Base-by-base conservation (phyloP, 1,140 invertebrate species). In the Mya arenaria region DNA sequence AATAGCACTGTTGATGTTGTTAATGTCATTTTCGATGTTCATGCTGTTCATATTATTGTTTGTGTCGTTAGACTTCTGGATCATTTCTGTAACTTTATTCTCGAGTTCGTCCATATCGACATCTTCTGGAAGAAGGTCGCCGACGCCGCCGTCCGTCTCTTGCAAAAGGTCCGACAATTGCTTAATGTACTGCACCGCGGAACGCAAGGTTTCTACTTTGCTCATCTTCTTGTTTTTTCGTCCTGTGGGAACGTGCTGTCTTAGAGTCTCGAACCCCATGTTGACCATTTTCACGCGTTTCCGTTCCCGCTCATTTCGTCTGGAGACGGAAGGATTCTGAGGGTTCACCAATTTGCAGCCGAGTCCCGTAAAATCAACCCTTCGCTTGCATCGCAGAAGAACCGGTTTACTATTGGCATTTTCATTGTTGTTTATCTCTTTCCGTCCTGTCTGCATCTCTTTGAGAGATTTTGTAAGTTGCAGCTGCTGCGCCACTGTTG, bases 271-370 rank as follows among this genome's bases (percentile, higher is more conserved):
- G 77, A 93, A 93, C 13, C 91, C 91, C 96, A 97, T 96, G 92
- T 98, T 68, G 82, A 98, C 97, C 94, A 97, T 96, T 92, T 98
- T 98, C 36, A 99, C 98, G 66, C 98, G 95, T 92, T 99, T 98
- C 66, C 97, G 93, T 93, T 99, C 98, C 0, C 98, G 94, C 30
- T 97, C 98, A 93, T 99, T 99, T 85, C 98, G 94, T 66, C 97
- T 94, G 0, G 97, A 96, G 4, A 98, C 97, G 0, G 97, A 97
- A 1, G 97, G 97, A 55, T 97, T 95, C 60, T 96, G 90, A 3
- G 91, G 87, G 39, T 90, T 85, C 0, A 89, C 89, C 37, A 90
- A 77, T 56, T 86, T 88, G 39, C 85, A 84, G 8, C 90, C 89
- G 32, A 90, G 86, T 58, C 86, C 87, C 10, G 85, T 85, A 62